Evolutionary conservation across 2,113 vertebrate genomes (phyloP), one percentile per base, ranked within the genome.

Genomic region (Tenrec ecaudatus): DNA sequence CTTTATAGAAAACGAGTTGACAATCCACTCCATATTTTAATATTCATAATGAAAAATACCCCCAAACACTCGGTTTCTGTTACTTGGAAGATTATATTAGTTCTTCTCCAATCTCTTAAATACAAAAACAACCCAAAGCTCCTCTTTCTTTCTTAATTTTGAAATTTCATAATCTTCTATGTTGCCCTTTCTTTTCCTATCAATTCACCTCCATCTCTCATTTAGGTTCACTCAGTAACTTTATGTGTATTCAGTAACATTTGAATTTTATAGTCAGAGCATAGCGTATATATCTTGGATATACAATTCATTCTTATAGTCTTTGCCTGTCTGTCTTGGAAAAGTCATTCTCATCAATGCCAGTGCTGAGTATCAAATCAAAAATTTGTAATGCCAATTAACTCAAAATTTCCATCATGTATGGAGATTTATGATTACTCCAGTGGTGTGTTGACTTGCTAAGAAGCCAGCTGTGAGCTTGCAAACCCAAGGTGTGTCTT

Each of bases 281-380:
- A 94, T 77, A 94, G 73, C 20, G 19, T 85, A n/a, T 82, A 15
- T 43, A 89, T 96, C 69, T 85, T 92, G 47, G 53, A 89, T 95
- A 90, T 93, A 96, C 94, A 95, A 96, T 94, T 96, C 92, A 96
- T 97, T 95, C 94, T 97, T 93, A 97, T 62, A 92, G 90, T 89
- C 86, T 23, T 91, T 66, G 64, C 83, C 82, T 96, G 94, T 93
- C 93, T 92, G 62, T 82, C 83, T 95, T 73, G 84, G 92, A 97
- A 96, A 96, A 97, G 95, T 95, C 96, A 96, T 95, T 86, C 94
- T 92, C 94, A 96, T 96, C 95, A 96, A 80, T 92, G 94, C 92
- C 96, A 95, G 73, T 73, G 77, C 78, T 96, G 90, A 96, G 91
- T 95, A 97, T 92, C 90, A 95, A 90, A 92, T 23, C n/a, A 90